These are phyloP conservation scores for Protobothrops flavoviridis DNA, from an alignment of 2,113 vertebrate species.

Conservation along the genomic window DNA sequence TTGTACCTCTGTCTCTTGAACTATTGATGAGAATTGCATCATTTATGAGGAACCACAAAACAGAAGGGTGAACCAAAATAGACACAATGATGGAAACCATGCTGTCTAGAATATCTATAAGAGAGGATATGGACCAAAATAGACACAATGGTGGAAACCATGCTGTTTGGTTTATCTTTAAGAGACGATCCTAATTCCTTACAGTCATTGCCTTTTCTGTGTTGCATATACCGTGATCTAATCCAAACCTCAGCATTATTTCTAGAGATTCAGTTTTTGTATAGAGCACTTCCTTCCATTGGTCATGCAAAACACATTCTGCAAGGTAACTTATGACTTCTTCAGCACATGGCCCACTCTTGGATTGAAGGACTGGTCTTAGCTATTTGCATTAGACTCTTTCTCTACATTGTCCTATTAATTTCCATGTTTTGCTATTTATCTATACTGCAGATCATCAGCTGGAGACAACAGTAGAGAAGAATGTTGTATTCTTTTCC, in stretches of 20 bases:
- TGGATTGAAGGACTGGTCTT: neutral
- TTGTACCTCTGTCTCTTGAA: neutral
- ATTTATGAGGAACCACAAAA: neutral
- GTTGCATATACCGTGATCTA: neutral
- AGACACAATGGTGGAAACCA: neutral
- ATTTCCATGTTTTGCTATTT: neutral
- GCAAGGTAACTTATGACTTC: neutral
- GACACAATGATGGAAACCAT: neutral
- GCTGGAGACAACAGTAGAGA: neutral
- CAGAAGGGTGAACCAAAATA: neutral
- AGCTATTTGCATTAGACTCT: neutral
- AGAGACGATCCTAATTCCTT: neutral
- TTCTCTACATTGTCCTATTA: too few species aligned
- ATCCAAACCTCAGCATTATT: neutral
- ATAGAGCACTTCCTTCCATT: neutral
- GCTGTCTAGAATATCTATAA: neutral
- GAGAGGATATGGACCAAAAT: neutral
- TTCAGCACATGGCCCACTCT: neutral
- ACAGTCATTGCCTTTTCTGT: neutral
- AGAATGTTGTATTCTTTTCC: neutral
- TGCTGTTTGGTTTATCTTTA: neutral
- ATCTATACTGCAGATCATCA: neutral
- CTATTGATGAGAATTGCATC: neutral
- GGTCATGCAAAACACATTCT: neutral
- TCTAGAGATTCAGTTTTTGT: neutral